Percentiles rank a stretch among this genome's conserved stretches.
Evolutionary conservation across 1,140 invertebrate species (phyloP).

Genomic region (Temnothorax curvispinosus): DNA sequence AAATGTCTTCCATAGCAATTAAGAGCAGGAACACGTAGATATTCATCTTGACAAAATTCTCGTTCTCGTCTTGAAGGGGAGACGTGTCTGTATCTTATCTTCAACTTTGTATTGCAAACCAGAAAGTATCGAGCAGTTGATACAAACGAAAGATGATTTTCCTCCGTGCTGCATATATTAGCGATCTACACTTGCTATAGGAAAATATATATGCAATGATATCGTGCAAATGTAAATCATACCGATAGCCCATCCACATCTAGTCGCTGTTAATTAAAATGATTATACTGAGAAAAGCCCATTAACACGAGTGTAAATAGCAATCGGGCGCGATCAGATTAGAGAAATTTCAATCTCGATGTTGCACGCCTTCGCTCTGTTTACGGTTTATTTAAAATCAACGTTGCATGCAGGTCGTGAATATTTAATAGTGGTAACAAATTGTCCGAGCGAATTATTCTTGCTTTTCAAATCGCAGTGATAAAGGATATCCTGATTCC

Average conservation of each 20-base stretch:
- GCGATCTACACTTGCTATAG: neutral
- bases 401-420: conserved; percentile 23
- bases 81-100: neutral
- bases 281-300: conserved; percentile 35
- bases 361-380: conserved; percentile 16
- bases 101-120: neutral
- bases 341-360: conserved; percentile 40
- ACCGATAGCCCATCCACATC: conserved; percentile 13
- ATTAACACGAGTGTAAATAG: conserved; percentile 44
- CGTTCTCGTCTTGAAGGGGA: neutral
- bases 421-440: conserved; percentile 4
- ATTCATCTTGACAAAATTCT: conserved; percentile 37
- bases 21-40: neutral
- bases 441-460: conserved; percentile 11
- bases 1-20: conserved; percentile 42
- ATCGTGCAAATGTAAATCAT: conserved; percentile 10
- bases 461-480: neutral
- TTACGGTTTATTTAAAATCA: conserved; percentile 30
- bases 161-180: neutral
- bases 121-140: neutral
- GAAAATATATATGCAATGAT: neutral
- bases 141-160: neutral
- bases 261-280: conserved; percentile 51
- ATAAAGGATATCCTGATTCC: neutral
- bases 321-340: conserved; percentile 40